phyloP scores from a whole-genome alignment of 2,113 vertebrate species.

The Anseranas semipalmata region DNA sequence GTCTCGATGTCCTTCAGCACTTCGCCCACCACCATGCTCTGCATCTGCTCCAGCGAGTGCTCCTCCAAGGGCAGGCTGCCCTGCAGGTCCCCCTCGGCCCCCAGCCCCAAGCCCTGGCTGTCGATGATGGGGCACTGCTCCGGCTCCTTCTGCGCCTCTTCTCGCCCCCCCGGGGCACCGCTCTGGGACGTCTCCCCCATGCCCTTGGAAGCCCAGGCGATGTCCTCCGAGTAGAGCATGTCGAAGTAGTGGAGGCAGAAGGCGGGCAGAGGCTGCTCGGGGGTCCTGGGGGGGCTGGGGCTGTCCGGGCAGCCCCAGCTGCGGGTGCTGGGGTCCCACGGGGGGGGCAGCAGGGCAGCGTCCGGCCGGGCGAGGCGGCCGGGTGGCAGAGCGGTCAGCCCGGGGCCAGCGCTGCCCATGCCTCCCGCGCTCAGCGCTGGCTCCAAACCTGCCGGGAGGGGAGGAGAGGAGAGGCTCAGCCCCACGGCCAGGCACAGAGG shows the following conservation, averaged over 20 bases:
- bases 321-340: constrained; percentile 34
- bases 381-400: constrained; percentile 65
- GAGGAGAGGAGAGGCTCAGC: constrained; percentile 13
- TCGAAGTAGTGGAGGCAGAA: constrained; percentile 92
- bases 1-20: constrained; percentile 98
- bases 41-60: constrained; percentile 94
- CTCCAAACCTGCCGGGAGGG: constrained; percentile 46
- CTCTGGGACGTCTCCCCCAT: background rate
- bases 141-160: constrained; percentile 77
- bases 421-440: background rate
- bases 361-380: constrained; percentile 72
- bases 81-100: constrained; percentile 82
- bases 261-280: constrained; percentile 78
- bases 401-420: constrained; percentile 85
- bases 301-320: constrained; percentile 78
- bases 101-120: constrained; percentile 87
- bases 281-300: constrained; percentile 66
- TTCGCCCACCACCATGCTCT: constrained; percentile 96
- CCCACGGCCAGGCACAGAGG: constrained; percentile 34
- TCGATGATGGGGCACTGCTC: constrained; percentile 97
- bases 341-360: constrained; percentile 26
- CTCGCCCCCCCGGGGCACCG: background rate
- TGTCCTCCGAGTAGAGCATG: constrained; percentile 85
- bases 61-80: constrained; percentile 83
- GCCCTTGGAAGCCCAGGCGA: constrained; percentile 81